Base-by-base conservation (phyloP, 2,113 vertebrate genomes). In the Megaptera novaeangliae region DNA sequence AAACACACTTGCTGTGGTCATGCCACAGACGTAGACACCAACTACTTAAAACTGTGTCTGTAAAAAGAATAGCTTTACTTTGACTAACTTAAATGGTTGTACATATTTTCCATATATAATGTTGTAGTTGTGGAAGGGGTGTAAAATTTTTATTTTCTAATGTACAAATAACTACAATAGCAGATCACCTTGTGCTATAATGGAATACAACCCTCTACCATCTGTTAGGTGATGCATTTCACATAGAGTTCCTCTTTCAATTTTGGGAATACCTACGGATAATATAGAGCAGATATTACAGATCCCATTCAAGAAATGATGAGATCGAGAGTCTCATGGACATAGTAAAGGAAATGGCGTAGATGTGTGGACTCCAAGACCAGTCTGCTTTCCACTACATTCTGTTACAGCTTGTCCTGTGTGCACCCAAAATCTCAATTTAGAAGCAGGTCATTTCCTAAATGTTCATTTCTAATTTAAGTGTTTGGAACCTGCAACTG, bases 91-190 rank as follows among this genome's bases (percentile, higher is more conserved):
- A 93, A 95, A 92, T 36, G 86, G 31, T 29, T 66, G 13, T 15
- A 4, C 44, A 68, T 80, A 85, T 68, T 90, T 68, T 52, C n/a
- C 21, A 77, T 66, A 83, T 81, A 20, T n/a, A 52, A 49, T 39
- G 4, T 52, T 90, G 49, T 63, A 91, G 55, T 94, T 75, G n/a
- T 57, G 91, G 61, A 34, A 59, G 25, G 39, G 3, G 15, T 34
- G 75, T 55, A 93, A 17, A 27, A 31, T 71, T 83, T 95, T 96
- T 66, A 89, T 52, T 64, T 93, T 88, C 29, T 90, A 82, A 77
- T 27, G 63, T 66, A 90, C 94, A 85, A 63, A 63, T 93, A 75
- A 82, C 61, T 68, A 82, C 34, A 87, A 8, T 36, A 84, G 63
- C 27, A 92, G 46, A 74, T 66, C 8, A 88, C 25, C 36, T 72